phyloP scores from a whole-genome alignment of 2,888 invertebrate genomes.

The Lycocerus yunnanus region DNA sequence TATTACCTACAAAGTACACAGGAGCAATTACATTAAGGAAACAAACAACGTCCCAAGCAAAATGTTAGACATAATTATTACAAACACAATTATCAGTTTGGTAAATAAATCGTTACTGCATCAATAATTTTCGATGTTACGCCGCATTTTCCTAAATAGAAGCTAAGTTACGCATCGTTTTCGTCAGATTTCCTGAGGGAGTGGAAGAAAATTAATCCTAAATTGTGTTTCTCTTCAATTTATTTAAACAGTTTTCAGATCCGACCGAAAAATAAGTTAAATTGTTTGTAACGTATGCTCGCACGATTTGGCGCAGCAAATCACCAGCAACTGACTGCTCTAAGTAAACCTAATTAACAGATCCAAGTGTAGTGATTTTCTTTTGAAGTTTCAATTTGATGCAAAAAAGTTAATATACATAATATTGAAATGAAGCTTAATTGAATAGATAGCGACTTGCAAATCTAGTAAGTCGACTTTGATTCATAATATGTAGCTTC shows the following conservation, averaged over 20 bases:
- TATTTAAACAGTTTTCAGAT: no score
- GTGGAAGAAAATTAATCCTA: neutral
- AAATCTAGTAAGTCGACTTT: constrained; percentile 10
- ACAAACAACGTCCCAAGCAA: neutral
- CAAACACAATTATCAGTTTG: constrained; percentile 2
- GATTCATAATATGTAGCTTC: constrained; percentile 7
- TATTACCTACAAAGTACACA: neutral
- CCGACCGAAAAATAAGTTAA: no score
- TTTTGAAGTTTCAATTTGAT: neutral
- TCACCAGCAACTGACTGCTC: no score
- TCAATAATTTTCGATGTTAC: neutral
- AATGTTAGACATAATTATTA: constrained; percentile 1
- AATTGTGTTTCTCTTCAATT: neutral
- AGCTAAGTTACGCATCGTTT: neutral
- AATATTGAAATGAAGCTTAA: neutral
- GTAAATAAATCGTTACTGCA: neutral
- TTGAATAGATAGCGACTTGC: neutral
- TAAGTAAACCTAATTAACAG: neutral
- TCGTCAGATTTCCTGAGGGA: neutral
- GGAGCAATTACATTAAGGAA: neutral
- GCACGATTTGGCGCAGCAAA: neutral
- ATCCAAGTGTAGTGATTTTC: neutral
- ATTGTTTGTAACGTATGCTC: neutral
- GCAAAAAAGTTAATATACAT: no score
- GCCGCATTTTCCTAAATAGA: neutral